Percentiles rank a stretch among this genome's conserved stretches.
Conservation (phyloP, 2,888 invertebrate species). For the Latrodectus hesperus region DNA sequence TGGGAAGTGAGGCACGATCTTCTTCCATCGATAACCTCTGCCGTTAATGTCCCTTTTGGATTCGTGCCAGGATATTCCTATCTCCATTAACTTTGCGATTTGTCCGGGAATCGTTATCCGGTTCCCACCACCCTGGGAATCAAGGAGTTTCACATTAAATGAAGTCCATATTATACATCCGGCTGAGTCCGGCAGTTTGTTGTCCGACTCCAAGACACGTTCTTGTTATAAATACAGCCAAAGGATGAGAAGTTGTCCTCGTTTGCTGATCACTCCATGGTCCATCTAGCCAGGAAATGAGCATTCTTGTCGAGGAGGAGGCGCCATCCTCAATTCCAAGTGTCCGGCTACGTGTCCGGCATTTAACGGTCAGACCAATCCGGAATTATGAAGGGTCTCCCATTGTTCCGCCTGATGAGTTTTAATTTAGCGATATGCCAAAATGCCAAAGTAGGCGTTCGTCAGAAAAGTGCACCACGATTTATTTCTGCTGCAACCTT, state of each 20-base stretch:
- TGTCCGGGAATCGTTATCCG: conserved; percentile 20
- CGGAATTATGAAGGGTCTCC: no score
- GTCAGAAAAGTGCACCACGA: no score
- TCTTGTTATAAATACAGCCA: not conserved
- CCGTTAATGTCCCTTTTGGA: conserved; percentile 5
- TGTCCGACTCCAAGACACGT: conserved; percentile 1
- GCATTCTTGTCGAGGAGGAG: conserved; percentile 2
- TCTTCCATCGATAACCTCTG: not conserved
- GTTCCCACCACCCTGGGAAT: conserved; percentile 14
- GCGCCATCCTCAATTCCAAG: not conserved
- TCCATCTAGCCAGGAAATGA: conserved; percentile 37
- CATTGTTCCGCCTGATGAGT: no score
- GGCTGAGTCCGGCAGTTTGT: not conserved
- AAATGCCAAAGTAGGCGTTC: no score
- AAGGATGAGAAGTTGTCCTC: not conserved
- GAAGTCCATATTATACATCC: conserved; percentile 40
- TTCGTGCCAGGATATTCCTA: conserved; percentile 9
- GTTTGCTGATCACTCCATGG: conserved; percentile 40
- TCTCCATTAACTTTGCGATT: conserved; percentile 35
- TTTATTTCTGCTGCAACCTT: no score
- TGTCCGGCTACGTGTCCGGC: not conserved
- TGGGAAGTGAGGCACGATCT: not conserved
- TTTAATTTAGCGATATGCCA: no score
- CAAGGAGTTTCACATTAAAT: conserved; percentile 7
- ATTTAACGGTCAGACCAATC: not conserved